Evolutionary conservation across 2,113 vertebrate genomes (phyloP).

Genomic region (Tupaia chinensis): DNA sequence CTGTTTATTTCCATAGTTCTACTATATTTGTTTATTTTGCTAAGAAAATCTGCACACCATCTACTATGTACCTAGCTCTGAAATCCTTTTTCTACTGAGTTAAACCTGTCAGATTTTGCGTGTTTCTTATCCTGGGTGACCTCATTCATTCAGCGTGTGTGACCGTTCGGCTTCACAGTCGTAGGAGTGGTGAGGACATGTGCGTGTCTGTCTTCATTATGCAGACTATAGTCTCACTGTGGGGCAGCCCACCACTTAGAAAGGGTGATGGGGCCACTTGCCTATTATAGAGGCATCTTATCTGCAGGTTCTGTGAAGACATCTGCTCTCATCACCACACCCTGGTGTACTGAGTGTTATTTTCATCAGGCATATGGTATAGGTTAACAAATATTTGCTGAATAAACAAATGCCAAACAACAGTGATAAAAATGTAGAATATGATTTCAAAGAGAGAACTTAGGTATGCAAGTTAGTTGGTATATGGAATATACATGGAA

Average conservation of each 20-base stretch:
- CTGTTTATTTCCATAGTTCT: background rate
- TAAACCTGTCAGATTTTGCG: no score
- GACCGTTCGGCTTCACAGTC: background rate
- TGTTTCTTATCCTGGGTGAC: background rate
- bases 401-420: no score
- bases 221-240: background rate
- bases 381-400: no score
- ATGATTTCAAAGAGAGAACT: no score
- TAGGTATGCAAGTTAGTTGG: no score
- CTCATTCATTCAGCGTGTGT: rapidly evolving
- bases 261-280: background rate
- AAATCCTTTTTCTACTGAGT: background rate
- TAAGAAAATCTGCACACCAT: background rate
- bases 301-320: slow-evolving; percentile 35
- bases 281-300: background rate
- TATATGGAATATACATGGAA: no score
- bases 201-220: background rate
- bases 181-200: background rate
- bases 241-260: background rate
- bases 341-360: background rate
- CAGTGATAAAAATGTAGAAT: no score
- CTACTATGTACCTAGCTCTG: background rate
- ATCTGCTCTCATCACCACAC: slow-evolving; percentile 52
- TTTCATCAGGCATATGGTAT: slow-evolving; percentile 14
- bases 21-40: background rate